These are phyloP conservation scores for Aethina tumida DNA, from an alignment of 1,140 invertebrate species.

Conservation along the genomic window DNA sequence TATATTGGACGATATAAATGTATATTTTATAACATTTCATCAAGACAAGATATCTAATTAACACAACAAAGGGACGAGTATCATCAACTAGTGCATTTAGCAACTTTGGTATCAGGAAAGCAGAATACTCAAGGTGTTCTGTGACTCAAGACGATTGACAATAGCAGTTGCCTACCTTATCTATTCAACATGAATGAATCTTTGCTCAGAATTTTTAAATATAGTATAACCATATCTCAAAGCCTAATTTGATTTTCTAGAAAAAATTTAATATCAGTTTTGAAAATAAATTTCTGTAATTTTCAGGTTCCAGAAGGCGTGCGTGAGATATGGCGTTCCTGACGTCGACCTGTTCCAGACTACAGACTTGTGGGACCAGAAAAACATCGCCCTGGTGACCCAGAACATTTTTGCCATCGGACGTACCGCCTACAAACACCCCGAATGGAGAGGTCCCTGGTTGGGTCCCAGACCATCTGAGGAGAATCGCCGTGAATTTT, in stretches of 20 bases:
- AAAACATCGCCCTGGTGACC: slow-evolving; percentile 84
- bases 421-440: slow-evolving; percentile 74
- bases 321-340: slow-evolving; percentile 76
- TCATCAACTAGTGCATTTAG: slow-evolving; percentile 31
- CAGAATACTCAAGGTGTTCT: slow-evolving; percentile 14
- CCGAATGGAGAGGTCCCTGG: slow-evolving; percentile 77
- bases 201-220: too few species aligned
- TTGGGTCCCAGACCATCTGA: slow-evolving; percentile 78
- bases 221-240: too few species aligned
- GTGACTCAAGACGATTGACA: background rate
- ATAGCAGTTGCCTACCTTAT: slow-evolving; percentile 6
- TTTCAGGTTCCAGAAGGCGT: slow-evolving; percentile 77
- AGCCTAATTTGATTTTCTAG: too few species aligned
- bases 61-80: slow-evolving; percentile 23
- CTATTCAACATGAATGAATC: too few species aligned
- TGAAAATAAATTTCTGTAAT: slow-evolving; percentile 3
- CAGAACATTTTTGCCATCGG: slow-evolving; percentile 81
- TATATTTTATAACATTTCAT: too few species aligned
- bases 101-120: slow-evolving; percentile 18
- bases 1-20: too few species aligned
- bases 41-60: slow-evolving; percentile 11
- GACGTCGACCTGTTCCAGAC: slow-evolving; percentile 91
- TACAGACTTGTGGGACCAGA: slow-evolving; percentile 86
- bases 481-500: slow-evolving; percentile 81
- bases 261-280: too few species aligned